Evolutionary conservation across 2,797 vertebrate genomes (phyloP).

Genomic region (Geotrypetes seraphini): DNA sequence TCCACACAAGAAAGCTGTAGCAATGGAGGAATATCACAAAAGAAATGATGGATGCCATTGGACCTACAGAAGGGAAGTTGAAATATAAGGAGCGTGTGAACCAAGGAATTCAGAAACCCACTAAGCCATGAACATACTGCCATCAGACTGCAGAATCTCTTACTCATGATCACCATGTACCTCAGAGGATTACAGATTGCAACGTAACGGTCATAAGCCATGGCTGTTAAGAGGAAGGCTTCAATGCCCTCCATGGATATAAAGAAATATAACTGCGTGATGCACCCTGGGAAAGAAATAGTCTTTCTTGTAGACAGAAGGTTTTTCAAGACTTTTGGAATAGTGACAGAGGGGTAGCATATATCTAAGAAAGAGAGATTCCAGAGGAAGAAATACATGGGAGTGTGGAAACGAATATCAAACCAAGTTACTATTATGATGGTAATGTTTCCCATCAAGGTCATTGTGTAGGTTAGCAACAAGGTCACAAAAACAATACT

Average conservation of each 20-base stretch:
- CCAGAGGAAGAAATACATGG: conserved; percentile 8
- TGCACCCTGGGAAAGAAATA: no score
- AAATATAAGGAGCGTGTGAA: neutral
- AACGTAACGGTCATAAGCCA: conserved; percentile 3
- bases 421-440: conserved; percentile 4
- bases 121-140: neutral
- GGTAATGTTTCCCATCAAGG: conserved; percentile 4
- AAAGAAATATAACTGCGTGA: no score
- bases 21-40: neutral
- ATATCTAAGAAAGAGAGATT: no score
- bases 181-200: conserved; percentile 1
- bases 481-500: conserved; percentile 10
- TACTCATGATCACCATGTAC: neutral
- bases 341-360: neutral
- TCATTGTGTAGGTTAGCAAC: conserved; percentile 2
- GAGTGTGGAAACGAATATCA: conserved; percentile 2
- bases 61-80: neutral
- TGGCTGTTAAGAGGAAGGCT: no score
- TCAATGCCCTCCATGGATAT: no score
- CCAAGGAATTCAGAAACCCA: neutral
- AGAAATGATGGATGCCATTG: neutral
- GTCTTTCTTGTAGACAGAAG: no score
- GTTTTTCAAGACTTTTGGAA: neutral
- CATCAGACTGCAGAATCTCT: neutral
- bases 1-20: neutral